phyloP scores from a whole-genome alignment of 2,888 invertebrate genomes.

The Venustoraphidia nigricollis region DNA sequence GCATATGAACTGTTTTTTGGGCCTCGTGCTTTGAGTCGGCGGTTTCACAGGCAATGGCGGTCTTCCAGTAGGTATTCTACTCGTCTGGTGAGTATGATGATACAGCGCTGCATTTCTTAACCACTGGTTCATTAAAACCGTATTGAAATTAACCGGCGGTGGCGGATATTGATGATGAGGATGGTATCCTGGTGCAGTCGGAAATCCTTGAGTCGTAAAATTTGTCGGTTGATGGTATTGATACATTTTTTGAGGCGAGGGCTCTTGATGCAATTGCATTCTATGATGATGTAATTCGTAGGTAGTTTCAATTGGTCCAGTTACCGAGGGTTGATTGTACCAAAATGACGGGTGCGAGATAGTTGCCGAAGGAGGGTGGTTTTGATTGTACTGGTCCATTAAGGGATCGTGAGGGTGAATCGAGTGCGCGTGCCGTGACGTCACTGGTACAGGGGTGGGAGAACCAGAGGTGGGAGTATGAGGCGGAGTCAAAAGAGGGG shows the following conservation, averaged over 20 bases:
- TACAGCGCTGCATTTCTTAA: slow-evolving; percentile 55
- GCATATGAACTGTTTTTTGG: slow-evolving; percentile 87
- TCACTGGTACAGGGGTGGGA: neutral
- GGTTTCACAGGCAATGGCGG: slow-evolving; percentile 32
- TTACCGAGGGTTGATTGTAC: neutral
- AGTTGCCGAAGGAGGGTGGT: slow-evolving; percentile 33
- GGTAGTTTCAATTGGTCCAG: neutral
- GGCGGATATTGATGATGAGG: neutral
- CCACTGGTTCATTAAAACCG: slow-evolving; percentile 58
- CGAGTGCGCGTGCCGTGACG: slow-evolving; percentile 9
- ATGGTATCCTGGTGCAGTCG: too few relatives aligned
- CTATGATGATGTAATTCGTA: neutral
- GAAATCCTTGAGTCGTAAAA: too few relatives aligned
- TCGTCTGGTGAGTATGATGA: slow-evolving; percentile 28
- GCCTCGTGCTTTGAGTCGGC: slow-evolving; percentile 37
- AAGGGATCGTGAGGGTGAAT: slow-evolving; percentile 14
- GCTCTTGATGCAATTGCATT: neutral
- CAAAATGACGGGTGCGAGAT: slow-evolving; percentile 19
- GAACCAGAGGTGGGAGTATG: slow-evolving; percentile 48
- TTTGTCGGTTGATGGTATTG: neutral
- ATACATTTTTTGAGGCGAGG: neutral
- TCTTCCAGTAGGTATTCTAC: slow-evolving; percentile 35
- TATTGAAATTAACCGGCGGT: slow-evolving; percentile 18
- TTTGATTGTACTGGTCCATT: slow-evolving; percentile 19
- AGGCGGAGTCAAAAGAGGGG: slow-evolving; percentile 50